These are phyloP conservation scores for Rhyacophila evoluta DNA, from an alignment of 2,888 invertebrate species.

Conservation along the genomic window DNA sequence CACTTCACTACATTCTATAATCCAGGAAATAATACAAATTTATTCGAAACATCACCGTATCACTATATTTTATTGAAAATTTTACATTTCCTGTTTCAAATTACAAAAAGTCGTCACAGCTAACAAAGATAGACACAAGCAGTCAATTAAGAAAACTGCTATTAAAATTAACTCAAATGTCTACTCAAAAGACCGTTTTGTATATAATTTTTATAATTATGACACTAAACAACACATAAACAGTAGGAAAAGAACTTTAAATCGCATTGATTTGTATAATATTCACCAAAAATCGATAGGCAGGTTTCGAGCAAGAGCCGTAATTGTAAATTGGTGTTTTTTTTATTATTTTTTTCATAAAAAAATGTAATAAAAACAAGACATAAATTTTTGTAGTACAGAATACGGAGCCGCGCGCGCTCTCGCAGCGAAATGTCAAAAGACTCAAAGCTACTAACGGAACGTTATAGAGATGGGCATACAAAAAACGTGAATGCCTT, in stretches of 20 bases:
- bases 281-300: slow-evolving; percentile 50
- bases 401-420: slow-evolving; percentile 54
- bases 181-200: slow-evolving; percentile 23
- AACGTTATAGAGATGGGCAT: slow-evolving; percentile 15
- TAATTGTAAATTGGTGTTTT: slow-evolving; percentile 64
- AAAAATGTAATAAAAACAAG: slow-evolving; percentile 71
- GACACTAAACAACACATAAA: slow-evolving; percentile 22
- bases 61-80: not conserved
- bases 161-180: slow-evolving; percentile 24
- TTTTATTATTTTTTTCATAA: slow-evolving; percentile 66
- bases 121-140: not conserved
- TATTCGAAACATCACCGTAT: not conserved
- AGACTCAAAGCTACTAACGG: slow-evolving; percentile 23
- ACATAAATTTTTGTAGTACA: slow-evolving; percentile 69
- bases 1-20: slow-evolving; percentile 12
- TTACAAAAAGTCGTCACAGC: slow-evolving; percentile 14
- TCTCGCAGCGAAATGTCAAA: slow-evolving; percentile 17
- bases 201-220: slow-evolving; percentile 10
- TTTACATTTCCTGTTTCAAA: slow-evolving; percentile 18
- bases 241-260: slow-evolving; percentile 1
- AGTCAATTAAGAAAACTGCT: slow-evolving; percentile 16
- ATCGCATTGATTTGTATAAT: slow-evolving; percentile 57
- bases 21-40: not conserved
- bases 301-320: slow-evolving; percentile 22
- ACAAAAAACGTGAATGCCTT: slow-evolving; percentile 17